These are phyloP conservation scores for Spodoptera exigua DNA, from an alignment of 2,888 invertebrate species.

Conservation along the genomic window DNA sequence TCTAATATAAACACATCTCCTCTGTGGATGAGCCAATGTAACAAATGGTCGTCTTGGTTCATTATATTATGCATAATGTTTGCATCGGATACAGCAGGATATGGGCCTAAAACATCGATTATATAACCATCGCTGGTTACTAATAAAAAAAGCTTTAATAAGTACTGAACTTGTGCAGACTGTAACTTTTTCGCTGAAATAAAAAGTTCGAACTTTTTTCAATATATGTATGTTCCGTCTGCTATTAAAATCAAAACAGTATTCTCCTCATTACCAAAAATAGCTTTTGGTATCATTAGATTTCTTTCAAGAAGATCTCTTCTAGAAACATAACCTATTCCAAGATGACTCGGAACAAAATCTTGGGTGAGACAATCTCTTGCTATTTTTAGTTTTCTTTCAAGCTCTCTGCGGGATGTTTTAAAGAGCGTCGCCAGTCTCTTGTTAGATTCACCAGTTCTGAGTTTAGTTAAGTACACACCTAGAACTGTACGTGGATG, in stretches of 20 bases:
- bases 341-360: neutral
- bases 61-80: neutral
- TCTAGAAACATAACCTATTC: slow-evolving; percentile 1
- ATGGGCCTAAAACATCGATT: slow-evolving; percentile 15
- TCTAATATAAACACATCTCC: neutral
- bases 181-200: slow-evolving; percentile 1
- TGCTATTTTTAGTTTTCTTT: slow-evolving; percentile 5
- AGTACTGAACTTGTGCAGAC: slow-evolving; percentile 20
- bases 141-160: slow-evolving; percentile 18
- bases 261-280: neutral
- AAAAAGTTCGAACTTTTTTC: slow-evolving; percentile 6
- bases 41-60: neutral
- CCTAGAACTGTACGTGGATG: slow-evolving; percentile 24
- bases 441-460: slow-evolving; percentile 5
- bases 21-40: neutral
- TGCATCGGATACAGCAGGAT: slow-evolving; percentile 2
- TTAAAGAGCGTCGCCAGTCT: slow-evolving; percentile 4
- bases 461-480: neutral
- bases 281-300: slow-evolving; percentile 3
- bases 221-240: slow-evolving; percentile 2
- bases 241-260: too few relatives aligned
- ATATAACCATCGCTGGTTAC: slow-evolving; percentile 16
- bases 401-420: neutral
- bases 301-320: slow-evolving; percentile 1
- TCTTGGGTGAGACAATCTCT: slow-evolving; percentile 3